Evolutionary conservation across 2,888 invertebrate genomes (phyloP).

Genomic region (Platycnemis pennipes): DNA sequence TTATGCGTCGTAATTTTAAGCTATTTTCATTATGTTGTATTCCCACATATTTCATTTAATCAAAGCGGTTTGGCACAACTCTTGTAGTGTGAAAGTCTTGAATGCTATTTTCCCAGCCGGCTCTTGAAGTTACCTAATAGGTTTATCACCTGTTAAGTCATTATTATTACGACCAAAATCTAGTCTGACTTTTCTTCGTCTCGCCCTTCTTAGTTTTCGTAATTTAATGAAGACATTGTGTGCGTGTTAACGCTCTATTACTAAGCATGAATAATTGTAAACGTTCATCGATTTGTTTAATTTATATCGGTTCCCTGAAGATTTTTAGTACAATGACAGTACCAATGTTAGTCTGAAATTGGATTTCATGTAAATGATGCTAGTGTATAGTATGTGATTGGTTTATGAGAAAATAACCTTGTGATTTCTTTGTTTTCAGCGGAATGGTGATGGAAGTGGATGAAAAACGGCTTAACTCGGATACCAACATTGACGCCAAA

Average conservation of each 20-base stretch:
- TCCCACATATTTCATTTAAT: not conserved
- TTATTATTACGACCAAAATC: not conserved
- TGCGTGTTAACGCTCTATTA: not conserved
- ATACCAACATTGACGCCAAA: constrained; percentile 60
- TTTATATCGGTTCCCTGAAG: too few relatives aligned
- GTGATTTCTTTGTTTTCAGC: not conserved
- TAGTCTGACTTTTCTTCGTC: not conserved
- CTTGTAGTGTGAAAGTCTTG: not conserved
- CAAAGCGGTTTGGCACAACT: not conserved
- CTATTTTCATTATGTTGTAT: not conserved
- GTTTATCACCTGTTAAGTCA: not conserved
- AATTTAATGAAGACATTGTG: not conserved
- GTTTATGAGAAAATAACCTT: not conserved
- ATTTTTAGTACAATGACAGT: not conserved
- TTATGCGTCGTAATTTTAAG: constrained; percentile 60
- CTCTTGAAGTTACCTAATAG: too few relatives aligned
- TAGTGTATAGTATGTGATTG: not conserved
- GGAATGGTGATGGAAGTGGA: constrained; percentile 67
- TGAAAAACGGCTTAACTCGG: constrained; percentile 67
- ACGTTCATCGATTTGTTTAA: too few relatives aligned
- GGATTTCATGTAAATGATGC: not conserved
- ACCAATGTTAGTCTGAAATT: not conserved
- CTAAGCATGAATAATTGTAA: too few relatives aligned
- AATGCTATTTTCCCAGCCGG: not conserved
- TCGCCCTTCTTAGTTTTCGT: not conserved